Conservation (phyloP, 2,888 invertebrate species). For the Abscondita cerata region DNA sequence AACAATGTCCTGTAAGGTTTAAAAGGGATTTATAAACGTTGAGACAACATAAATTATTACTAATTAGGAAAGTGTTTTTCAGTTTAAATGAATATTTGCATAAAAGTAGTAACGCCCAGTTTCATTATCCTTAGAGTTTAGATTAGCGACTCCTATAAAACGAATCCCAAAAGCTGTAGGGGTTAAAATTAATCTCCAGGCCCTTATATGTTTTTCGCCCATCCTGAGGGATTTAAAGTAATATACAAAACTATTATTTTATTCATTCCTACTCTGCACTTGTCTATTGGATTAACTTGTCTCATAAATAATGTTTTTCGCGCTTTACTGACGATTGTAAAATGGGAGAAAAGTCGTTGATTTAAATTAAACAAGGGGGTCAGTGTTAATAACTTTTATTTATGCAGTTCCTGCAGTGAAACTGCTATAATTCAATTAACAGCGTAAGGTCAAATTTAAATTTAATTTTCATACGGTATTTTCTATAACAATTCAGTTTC, state of each 20-base stretch:
- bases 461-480: too few relatives aligned
- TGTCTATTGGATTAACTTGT: conserved; percentile 20
- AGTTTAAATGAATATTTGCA: conserved; percentile 26
- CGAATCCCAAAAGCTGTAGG: conserved; percentile 28
- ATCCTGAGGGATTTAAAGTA: conserved; percentile 9
- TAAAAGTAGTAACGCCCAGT: conserved; percentile 26
- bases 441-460: too few relatives aligned
- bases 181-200: conserved; percentile 27
- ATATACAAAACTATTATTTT: conserved; percentile 26
- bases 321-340: too few relatives aligned
- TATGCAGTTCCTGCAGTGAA: too few relatives aligned
- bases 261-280: conserved; percentile 19
- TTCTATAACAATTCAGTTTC: too few relatives aligned
- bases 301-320: background rate
- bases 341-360: too few relatives aligned
- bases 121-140: conserved; percentile 22
- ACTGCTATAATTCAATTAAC: too few relatives aligned
- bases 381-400: too few relatives aligned
- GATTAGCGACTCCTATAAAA: conserved; percentile 32
- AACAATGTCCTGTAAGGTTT: too few relatives aligned
- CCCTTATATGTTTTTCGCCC: conserved; percentile 20
- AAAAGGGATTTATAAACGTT: too few relatives aligned
- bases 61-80: conserved; percentile 15
- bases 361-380: too few relatives aligned
- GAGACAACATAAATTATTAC: conserved; percentile 15